Conservation (phyloP, 2,797 vertebrate species). For the Gymnocypris eckloni region DNA sequence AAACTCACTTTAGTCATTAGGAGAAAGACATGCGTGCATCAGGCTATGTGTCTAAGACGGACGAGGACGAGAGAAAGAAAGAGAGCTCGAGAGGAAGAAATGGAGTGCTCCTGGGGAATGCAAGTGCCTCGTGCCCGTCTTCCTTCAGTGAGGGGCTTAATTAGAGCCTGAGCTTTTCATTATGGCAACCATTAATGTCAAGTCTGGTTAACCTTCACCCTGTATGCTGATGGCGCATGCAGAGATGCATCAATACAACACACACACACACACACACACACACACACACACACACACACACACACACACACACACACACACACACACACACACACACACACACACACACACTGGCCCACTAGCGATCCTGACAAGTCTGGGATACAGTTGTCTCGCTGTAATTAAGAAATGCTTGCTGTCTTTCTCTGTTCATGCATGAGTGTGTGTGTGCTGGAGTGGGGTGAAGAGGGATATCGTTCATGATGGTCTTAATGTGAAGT, state of each 20-base stretch:
- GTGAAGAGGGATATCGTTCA: slow-evolving; percentile 2
- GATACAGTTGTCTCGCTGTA: background rate
- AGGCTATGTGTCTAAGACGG: slow-evolving; percentile 59
- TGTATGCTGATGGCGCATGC: slow-evolving; percentile 62
- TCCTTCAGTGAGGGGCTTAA: slow-evolving; percentile 72
- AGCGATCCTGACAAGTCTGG: slow-evolving; percentile 15
- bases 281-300: slow-evolving; percentile 37
- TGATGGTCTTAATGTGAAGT: background rate
- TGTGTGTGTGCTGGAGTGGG: background rate
- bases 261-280: slow-evolving; percentile 12
- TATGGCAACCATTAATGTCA: slow-evolving; percentile 80
- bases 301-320: slow-evolving; percentile 21
- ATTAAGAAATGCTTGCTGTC: slow-evolving; percentile 37
- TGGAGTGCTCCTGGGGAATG: slow-evolving; percentile 62
- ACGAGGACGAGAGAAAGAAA: slow-evolving; percentile 50
- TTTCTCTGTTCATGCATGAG: slow-evolving; percentile 25
- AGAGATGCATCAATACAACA: slow-evolving; percentile 54
- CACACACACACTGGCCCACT: background rate
- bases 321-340: slow-evolving; percentile 34
- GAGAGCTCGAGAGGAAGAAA: slow-evolving; percentile 21
- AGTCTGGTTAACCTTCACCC: slow-evolving; percentile 74
- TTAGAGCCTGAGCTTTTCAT: slow-evolving; percentile 77
- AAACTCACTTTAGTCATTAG: slow-evolving; percentile 69
- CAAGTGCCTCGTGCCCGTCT: slow-evolving; percentile 61
- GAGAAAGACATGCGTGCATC: slow-evolving; percentile 60